Percentiles rank a stretch among this genome's conserved stretches.
Evolutionary conservation across 37 sponge, comb jelly and placozoan genomes (phyloP).

Genomic region (Theonella swinhoei): DNA sequence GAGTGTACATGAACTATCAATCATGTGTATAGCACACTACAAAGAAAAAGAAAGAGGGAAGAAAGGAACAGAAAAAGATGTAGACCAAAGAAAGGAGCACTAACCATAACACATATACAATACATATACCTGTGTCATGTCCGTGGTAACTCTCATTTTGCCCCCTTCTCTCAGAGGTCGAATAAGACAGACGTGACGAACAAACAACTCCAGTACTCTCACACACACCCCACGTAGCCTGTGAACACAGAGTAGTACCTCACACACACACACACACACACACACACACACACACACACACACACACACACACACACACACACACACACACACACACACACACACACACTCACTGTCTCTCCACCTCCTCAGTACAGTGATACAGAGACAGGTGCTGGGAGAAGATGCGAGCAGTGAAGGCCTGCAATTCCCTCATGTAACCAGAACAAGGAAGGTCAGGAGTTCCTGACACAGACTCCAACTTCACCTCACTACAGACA

Average conservation of each 20-base stretch:
- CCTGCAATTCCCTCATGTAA: slow-evolving; percentile 85
- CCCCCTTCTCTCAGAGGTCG: slow-evolving; percentile 94
- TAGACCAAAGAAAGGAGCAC: too few relatives aligned
- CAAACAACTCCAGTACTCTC: slow-evolving; percentile 74
- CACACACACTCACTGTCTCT: slow-evolving; percentile 36
- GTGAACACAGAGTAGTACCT: not conserved
- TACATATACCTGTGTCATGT: slow-evolving; percentile 95
- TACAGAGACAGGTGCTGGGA: slow-evolving; percentile 51
- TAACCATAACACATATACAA: too few relatives aligned
- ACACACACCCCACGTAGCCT: slow-evolving; percentile 32
- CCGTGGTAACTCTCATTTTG: slow-evolving; percentile 90
- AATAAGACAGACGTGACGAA: slow-evolving; percentile 85
- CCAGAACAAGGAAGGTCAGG: slow-evolving; percentile 72
- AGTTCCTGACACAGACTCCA: slow-evolving; percentile 6
- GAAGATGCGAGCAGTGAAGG: slow-evolving; percentile 52
- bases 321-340: not conserved
- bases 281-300: not conserved
- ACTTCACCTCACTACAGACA: slow-evolving; percentile 17
- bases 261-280: slow-evolving; percentile 8
- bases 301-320: not conserved
- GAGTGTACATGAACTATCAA: too few relatives aligned
- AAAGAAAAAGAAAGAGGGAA: too few relatives aligned
- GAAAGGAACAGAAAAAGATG: too few relatives aligned
- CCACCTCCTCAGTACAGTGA: slow-evolving; percentile 38
- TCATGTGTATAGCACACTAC: too few relatives aligned